Evolutionary conservation across 2,113 vertebrate species (phyloP).

Genomic region (Vulpes vulpes): DNA sequence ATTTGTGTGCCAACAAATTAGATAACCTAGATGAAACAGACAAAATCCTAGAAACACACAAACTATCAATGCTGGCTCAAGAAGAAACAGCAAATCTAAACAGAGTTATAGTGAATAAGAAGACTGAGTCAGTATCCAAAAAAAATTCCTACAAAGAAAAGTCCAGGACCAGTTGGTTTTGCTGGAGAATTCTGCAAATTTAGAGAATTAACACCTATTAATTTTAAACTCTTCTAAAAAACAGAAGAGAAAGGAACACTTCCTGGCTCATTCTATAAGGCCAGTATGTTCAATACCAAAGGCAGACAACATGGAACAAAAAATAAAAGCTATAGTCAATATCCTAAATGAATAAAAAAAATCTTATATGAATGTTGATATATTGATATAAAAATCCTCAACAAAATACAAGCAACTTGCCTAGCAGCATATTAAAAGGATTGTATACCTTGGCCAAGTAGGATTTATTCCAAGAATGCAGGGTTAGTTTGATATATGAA

Average conservation of each 20-base stretch:
- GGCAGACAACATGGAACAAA: background rate
- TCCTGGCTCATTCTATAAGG: background rate
- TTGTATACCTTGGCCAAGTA: background rate
- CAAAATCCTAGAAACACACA: background rate
- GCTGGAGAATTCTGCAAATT: background rate
- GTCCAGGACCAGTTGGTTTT: background rate
- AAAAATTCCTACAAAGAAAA: background rate
- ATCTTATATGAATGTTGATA: too few species aligned
- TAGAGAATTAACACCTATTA: background rate
- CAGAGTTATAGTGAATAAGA: background rate
- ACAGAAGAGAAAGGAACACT: background rate
- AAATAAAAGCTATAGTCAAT: background rate
- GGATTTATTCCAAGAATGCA: background rate
- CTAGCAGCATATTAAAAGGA: background rate
- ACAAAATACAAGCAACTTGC: background rate
- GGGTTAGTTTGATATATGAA: background rate
- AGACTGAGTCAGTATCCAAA: background rate
- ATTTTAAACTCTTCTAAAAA: background rate
- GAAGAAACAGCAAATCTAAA: conserved; percentile 3
- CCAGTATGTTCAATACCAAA: background rate
- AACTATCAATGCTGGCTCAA: background rate
- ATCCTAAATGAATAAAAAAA: background rate
- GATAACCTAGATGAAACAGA: background rate
- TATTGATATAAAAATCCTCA: background rate
- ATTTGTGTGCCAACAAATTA: background rate